These are phyloP conservation scores for Chloropsis hardwickii DNA, from an alignment of 2,113 vertebrate genomes.

Conservation along the genomic window DNA sequence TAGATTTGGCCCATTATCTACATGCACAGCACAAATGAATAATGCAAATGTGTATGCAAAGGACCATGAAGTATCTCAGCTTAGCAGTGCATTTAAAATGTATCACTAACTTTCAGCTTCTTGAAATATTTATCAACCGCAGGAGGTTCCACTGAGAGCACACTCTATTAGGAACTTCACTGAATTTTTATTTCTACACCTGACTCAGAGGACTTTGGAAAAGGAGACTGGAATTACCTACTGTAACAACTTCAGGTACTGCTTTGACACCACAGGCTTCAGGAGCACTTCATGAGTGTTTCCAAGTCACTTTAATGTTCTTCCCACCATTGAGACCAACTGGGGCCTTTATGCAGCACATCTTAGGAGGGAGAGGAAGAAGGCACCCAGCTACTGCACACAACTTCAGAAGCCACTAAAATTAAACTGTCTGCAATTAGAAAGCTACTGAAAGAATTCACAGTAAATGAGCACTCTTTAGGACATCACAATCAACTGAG, in stretches of 20 bases:
- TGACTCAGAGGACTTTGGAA: background rate
- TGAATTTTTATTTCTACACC: conserved; percentile 13
- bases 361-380: background rate
- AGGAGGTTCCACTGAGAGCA: background rate
- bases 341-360: background rate
- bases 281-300: background rate
- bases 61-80: conserved; percentile 25
- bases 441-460: background rate
- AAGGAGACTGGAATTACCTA: background rate
- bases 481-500: background rate
- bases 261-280: background rate
- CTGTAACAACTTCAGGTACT: background rate
- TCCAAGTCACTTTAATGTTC: background rate
- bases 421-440: background rate
- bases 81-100: conserved; percentile 55
- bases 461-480: background rate
- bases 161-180: background rate
- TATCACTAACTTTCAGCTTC: conserved; percentile 39
- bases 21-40: conserved; percentile 51
- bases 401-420: background rate
- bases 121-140: background rate
- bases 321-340: background rate
- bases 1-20: conserved; percentile 39
- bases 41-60: conserved; percentile 56
- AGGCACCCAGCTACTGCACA: background rate